Evolutionary conservation across 2,113 vertebrate species (phyloP), one percentile per base, ranked within the genome.

Genomic region (Campylomormyrus tamandua): DNA sequence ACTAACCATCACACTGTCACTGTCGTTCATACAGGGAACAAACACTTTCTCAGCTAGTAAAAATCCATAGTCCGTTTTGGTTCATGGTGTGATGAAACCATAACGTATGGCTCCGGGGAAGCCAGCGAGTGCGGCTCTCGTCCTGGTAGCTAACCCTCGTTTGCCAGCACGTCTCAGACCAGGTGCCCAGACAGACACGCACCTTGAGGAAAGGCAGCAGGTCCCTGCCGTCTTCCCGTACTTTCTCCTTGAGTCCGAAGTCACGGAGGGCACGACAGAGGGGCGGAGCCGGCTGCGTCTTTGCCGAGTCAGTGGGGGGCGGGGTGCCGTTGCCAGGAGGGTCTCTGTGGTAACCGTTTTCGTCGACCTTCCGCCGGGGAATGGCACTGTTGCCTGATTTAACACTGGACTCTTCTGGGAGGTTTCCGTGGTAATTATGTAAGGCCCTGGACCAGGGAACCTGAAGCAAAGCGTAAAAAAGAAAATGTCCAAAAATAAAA

Each of bases 161-260:
- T 70, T 13, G 62, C n/a, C 62, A 13, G 58, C 58, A 27, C 13
- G 1, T 80, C 31, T 21, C 31, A 83, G 42, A 83, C 0, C 19
- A 21, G 7, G 8, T 19, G 3, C 42, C 77, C 8, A 19, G 8
- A 83, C 39, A 83, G 48, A 86, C n/a, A 50, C 56, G 90, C 35
- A 96, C 98, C 97, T 99, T 98, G 7, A 93, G 92, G 84, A 97
- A 96, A 42, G 94, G 93, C 89, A 97, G 95, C 92, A 94, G 96
- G 56, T 96, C 97, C 92, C 95, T 94, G 92, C 90, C 93, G 13
- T 97, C 96, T 0, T 92, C 93, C 90, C 93, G 94, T 50, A 96
- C 95, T 90, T 95, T 95, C 90, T 95, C 91, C 62, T 95, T 95
- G 17, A 95, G 94, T 84, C 96, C 96, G 0, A 97, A 97, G 95